Evolutionary conservation across 2,888 invertebrate species (phyloP), one percentile per base, ranked within the genome.

Genomic region (Ichneumon xanthorius): DNA sequence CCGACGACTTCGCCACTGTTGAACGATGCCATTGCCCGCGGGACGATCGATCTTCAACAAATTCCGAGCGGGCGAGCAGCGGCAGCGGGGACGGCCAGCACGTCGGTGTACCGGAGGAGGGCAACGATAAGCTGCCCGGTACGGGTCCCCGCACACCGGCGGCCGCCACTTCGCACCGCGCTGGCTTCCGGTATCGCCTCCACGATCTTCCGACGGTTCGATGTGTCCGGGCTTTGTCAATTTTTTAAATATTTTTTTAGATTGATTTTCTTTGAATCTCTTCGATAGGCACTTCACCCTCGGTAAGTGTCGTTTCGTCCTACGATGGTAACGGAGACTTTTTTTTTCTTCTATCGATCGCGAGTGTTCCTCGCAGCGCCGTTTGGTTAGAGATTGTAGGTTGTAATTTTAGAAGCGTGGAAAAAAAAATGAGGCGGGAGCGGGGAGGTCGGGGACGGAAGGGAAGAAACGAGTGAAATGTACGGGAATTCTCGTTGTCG

Each of bases 11-110:
- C 26, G 55, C 75, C 53, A 58, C 61, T 81, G 78, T 75, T 81
- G 63, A 78, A 82, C 85, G 85, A 75, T 85, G 81, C 81, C 85
- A 82, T 85, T 82, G 85, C 81, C 85, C 78, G 81, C 78, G 75
- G 71, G 58, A 7, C 63, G 84, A 85, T 85, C 84, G 84, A 85
- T 85, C 61, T 78, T 81, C 84, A 71, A 85, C 85, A 55, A 79
- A 85, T 79, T 79, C 70, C 53, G 45, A 75, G 63, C 53, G 33
- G 33, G 7, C 50, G 70, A 68, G 45, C n/a, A 65, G 73, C 48
- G 7, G 65, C 16, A 65, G 67, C 67, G 26, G 70, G 45, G 30
- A 61, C 61, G 61, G 40, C 9, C 30, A 71, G 26, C 16, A 6
- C n/a, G 16, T 11, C 19, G 72, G 22, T 58, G 6, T 40, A 16